Evolutionary conservation across 2,797 vertebrate species (phyloP), one percentile per base, ranked within the genome.

Genomic region (Anguilla anguilla): DNA sequence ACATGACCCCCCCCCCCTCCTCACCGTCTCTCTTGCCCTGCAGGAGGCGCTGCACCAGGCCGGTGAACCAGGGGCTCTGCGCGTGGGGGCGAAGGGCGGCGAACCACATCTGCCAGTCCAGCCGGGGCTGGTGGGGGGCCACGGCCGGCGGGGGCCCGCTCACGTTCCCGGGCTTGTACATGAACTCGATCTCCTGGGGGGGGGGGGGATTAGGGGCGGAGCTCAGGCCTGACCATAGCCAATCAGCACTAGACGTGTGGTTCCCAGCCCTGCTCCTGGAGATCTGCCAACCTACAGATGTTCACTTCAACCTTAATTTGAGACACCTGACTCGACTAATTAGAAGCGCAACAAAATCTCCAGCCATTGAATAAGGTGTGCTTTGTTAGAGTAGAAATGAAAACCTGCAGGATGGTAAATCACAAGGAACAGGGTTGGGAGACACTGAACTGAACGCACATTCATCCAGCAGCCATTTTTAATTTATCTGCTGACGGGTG

Each of bases 41-140:
- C 88, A 97, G 94, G 49, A 97, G 95, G n/a, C 96, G 93, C 51
- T 95, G 91, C 25, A 97, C 90, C 0, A 97, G 93, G 90, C 94
- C 92, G 0, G 93, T 87, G 92, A 97, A 97, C 97, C 97, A 98
- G 49, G 96, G 96, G 89, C 95, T 97, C 10, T 96, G 91, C 0
- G 90, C 88, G 72, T 95, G 95, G 0, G 83, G 92, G 1, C 91
- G 95, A 17, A 95, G 93, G 0, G 97, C 96, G 0, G 96, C 96
- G 0, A 96, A 96, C 96, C 97, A 97, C 96, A 98, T 95, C 93
- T 97, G 95, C 96, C 96, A 96, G 87, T 97, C 97, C 0, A 98
- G 94, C 55, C 97, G 96, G 0, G 97, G 96, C 92, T 97, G 96
- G 90, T 97, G 95, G 0, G 96, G 97, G 2, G 87, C 85, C 6